These are phyloP conservation scores for Cetoscarus ocellatus DNA, from an alignment of 2,797 vertebrate species.

Conservation along the genomic window DNA sequence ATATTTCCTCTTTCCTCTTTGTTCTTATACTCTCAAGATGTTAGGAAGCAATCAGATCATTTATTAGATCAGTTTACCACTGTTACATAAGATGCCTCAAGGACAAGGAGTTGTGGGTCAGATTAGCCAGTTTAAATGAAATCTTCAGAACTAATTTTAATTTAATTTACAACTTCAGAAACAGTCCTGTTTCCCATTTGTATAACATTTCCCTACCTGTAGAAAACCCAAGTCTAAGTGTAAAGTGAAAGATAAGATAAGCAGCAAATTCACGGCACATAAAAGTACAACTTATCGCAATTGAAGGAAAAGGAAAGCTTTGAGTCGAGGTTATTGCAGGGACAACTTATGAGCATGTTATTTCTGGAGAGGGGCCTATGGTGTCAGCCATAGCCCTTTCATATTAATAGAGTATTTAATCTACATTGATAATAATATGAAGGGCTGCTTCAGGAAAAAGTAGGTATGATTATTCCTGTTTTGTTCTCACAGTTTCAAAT, in stretches of 20 bases:
- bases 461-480: conserved; percentile 2
- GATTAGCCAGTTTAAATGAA: conserved; percentile 31
- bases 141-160: conserved; percentile 41
- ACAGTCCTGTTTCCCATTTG: conserved; percentile 16
- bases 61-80: conserved; percentile 50
- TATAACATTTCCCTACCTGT: conserved; percentile 7
- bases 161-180: conserved; percentile 40
- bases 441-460: background rate
- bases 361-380: conserved; percentile 9
- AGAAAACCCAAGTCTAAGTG: conserved; percentile 20
- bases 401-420: conserved; percentile 20
- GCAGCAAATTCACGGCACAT: conserved; percentile 22
- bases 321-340: conserved; percentile 22
- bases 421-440: background rate
- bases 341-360: conserved; percentile 3
- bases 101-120: conserved; percentile 26
- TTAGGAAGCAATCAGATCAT: conserved; percentile 29
- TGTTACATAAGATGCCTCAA: conserved; percentile 27
- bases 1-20: too few relatives aligned
- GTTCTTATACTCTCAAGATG: conserved; percentile 6
- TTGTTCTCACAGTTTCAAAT: background rate
- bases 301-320: conserved; percentile 5
- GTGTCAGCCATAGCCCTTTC: conserved; percentile 17
- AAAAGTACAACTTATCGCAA: conserved; percentile 14
- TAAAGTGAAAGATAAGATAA: conserved; percentile 19